Conservation (phyloP, 2,888 invertebrate species). For the Microctonus aethiopoides region DNA sequence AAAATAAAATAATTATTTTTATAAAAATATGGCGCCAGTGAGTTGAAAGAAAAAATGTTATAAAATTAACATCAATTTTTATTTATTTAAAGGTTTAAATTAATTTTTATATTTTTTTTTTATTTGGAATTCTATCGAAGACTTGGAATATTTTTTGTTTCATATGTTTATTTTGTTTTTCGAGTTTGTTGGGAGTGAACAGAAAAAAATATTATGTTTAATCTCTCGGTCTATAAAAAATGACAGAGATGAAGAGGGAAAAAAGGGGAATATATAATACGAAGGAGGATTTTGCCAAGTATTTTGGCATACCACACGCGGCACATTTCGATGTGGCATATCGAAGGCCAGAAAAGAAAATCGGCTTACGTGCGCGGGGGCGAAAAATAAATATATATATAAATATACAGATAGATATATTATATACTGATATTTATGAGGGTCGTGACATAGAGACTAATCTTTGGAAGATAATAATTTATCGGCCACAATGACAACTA, state of each 20-base stretch:
- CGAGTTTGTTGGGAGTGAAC: not conserved
- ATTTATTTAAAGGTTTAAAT: no score
- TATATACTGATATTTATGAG: conserved; percentile 67
- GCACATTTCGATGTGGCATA: conserved; percentile 58
- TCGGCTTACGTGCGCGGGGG: conserved; percentile 60
- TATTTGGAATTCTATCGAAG: no score
- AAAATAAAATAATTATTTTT: no score
- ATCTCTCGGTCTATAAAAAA: conserved; percentile 63
- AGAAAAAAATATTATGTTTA: conserved; percentile 52
- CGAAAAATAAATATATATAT: conserved; percentile 46
- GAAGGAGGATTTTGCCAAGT: conserved; percentile 45
- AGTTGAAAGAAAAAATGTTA: no score
- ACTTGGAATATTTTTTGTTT: no score
- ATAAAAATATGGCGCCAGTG: no score
- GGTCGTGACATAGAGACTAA: conserved; percentile 65
- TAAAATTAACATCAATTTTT: no score
- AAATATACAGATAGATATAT: not conserved
- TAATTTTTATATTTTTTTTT: no score
- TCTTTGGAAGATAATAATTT: conserved; percentile 66
- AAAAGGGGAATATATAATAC: conserved; percentile 21
- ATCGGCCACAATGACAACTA: conserved; percentile 41
- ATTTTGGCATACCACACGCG: conserved; percentile 57
- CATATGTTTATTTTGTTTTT: conserved; percentile 11
- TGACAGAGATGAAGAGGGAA: conserved; percentile 28
- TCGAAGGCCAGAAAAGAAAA: conserved; percentile 61